A percentile compares a stretch with the other conserved stretches of the same genome.
Evolutionary conservation across 2,113 vertebrate genomes (phyloP).

Genomic region (cat (Felis catus)): F.catus_Fca126_mat1.0 CM031423.1:32276001-32276500

Average conservation of each 20-base stretch:
- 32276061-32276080: background rate
- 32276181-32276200: background rate
- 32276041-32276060: background rate
- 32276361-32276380: background rate
- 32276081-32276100: background rate
- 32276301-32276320: background rate
- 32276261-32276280: background rate
- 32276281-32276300: background rate
- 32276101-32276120: background rate
- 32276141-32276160: too few species aligned
- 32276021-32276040: background rate
- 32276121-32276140: background rate
- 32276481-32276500: background rate
- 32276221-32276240: background rate
- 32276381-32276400: background rate
- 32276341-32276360: background rate
- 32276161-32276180: too few species aligned
- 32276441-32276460: background rate
- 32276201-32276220: background rate
- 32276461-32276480: background rate
- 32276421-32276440: background rate
- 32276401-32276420: background rate
- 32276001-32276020: background rate
- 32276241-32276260: background rate
- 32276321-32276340: background rate